Evolutionary conservation across 2,113 vertebrate genomes (phyloP), one percentile per base, ranked within the genome.

Genomic region (Phrynocephalus versicolor): DNA sequence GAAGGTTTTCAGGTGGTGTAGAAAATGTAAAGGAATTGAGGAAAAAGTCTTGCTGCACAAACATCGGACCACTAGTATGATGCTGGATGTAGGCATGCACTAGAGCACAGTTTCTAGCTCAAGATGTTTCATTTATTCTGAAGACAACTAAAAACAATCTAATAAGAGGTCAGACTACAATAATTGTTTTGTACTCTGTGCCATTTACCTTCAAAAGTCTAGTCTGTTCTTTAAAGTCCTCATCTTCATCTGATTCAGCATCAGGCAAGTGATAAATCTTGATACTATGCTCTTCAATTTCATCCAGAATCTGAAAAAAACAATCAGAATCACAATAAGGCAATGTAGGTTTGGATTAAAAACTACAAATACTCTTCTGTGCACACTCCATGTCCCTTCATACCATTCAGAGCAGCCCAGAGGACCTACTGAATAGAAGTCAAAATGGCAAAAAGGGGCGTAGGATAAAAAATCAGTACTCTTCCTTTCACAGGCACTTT

Each of bases 251-350:
- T 0, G 99, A 99, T 91, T 99, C 99, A 2, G 98, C 99, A 86
- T 99, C 99, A 8, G 99, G 99, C 65, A 99, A 95, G 89, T 99
- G 98, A 93, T 99, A 99, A 93, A 99, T 99, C 94, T 99, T 99
- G 92, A 99, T 99, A 25, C 96, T 98, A 51, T 99, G 99, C 67
- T 99, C 98, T 88, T 99, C 99, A 30, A 99, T 99, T 96, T 99
- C 99, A 92, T 99, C 98, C 86, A 99, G 95, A 95, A 99, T 97
- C 99, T 99, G 89, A 87, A 58, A 88, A 35, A 41, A 30, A 62
- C 64, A 13, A 16, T 2, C 6, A 33, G 16, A n/a, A n/a, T 0
- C 69, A 81, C 9, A 72, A 37, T 55, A 82, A 60, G 0, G 76
- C 12, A 64, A 79, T 35, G 60, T 45, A 14, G 27, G 25, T 16